Evolutionary conservation across 2,113 vertebrate species (phyloP), one percentile per base, ranked within the genome.

Genomic region (Pseudolaguvia tuberculata): DNA sequence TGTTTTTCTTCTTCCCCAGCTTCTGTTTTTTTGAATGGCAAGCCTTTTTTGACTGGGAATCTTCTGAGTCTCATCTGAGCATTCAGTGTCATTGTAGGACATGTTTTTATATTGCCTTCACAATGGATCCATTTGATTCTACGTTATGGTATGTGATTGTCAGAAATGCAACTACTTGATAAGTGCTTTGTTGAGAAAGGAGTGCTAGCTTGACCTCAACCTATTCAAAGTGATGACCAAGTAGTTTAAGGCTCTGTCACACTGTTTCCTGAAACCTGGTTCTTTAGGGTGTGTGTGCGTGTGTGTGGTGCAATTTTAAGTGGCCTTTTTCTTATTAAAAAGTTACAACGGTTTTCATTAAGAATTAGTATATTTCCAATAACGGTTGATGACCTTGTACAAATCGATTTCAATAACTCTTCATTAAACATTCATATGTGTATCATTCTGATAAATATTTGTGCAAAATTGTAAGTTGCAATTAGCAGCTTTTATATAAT

Each of bases 81-180:
- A 92, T 94, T 92, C 91, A 91, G 91, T 89, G 92, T 93, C 93
- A 93, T 93, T 94, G 93, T 94, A 93, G 91, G 91, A 92, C 93
- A 93, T 92, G 92, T 93, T 93, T 93, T 94, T 93, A 93, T 93
- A 94, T 94, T 91, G 92, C 88, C 82, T 82, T 82, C 88, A 94
- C 93, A 94, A 94, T 93, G 88, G 90, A 87, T 83, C 90, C 89
- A 85, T 91, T 91, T 92, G 83, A 86, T 84, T 78, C 62, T 70
- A 74, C 75, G 83, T 83, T 94, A 94, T 93, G 93, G 92, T 93
- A 89, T 93, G 92, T 94, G 93, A 94, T 92, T 93, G 92, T 92
- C 91, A 94, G 93, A 94, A 93, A 94, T 94, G 92, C 92, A 91
- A 91, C 91, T 91, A 91, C 88, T 91, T 92, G 92, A 91, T 93